Conservation (phyloP, 2,113 vertebrate genomes). For the Xiphias gladius region DNA sequence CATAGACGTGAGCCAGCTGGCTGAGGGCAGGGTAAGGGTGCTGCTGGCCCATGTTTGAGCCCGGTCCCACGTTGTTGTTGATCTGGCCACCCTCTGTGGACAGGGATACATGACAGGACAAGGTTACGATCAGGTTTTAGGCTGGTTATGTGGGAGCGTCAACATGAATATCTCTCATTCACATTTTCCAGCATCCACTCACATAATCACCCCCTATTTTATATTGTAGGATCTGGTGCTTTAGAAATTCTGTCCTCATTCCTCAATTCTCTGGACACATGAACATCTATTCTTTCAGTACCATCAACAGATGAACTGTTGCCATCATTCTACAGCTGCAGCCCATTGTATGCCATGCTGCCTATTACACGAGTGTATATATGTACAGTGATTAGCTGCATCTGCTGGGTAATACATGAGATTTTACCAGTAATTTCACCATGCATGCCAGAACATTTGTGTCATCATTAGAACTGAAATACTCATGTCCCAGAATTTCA, state of each 20-base stretch:
- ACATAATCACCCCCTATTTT: neutral
- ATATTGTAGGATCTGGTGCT: neutral
- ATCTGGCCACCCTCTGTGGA: constrained; percentile 91
- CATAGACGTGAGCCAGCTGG: constrained; percentile 95
- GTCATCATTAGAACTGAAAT: neutral
- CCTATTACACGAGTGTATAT: constrained; percentile 17
- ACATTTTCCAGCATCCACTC: neutral
- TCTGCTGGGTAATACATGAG: constrained; percentile 16
- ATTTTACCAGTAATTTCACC: neutral
- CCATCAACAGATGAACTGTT: constrained; percentile 10
- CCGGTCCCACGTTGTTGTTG: constrained; percentile 91
- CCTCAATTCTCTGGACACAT: neutral
- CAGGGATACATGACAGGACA: constrained; percentile 50
- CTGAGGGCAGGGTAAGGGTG: constrained; percentile 93
- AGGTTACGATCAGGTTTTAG: constrained; percentile 39
- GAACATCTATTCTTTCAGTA: neutral
- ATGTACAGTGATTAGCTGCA: constrained; percentile 3
- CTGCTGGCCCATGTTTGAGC: constrained; percentile 90
- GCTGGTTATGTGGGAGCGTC: neutral
- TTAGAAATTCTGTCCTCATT: neutral
- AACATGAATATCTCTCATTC: neutral
- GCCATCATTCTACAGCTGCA: constrained; percentile 53
- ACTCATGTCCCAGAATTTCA: neutral
- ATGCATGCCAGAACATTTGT: neutral
- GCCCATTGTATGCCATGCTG: constrained; percentile 19